These are phyloP conservation scores for Tetraneura akinire DNA, from an alignment of 1,140 invertebrate genomes.

Conservation along the genomic window DNA sequence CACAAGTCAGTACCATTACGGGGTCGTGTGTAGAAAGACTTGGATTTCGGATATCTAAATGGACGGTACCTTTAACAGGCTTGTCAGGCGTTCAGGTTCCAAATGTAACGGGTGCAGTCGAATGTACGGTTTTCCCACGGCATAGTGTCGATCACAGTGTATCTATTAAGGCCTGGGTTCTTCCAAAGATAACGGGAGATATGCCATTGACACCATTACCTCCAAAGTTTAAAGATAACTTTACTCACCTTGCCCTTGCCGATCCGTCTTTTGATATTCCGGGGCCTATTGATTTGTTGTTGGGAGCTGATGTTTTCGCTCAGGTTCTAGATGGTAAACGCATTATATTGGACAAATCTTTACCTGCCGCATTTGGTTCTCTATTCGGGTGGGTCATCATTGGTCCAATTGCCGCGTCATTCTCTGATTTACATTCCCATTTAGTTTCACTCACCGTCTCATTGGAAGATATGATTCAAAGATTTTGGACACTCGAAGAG, in stretches of 20 bases:
- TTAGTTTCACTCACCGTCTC: background rate
- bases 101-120: background rate
- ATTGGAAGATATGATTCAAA: background rate
- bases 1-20: background rate
- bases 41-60: background rate
- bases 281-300: constrained; percentile 27
- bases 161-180: background rate
- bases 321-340: background rate
- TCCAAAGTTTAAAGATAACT: background rate
- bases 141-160: background rate
- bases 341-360: background rate
- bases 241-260: background rate
- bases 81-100: background rate
- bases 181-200: background rate
- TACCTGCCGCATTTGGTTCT: constrained; percentile 28
- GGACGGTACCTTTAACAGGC: background rate
- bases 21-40: background rate
- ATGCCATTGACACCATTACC: background rate
- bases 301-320: constrained; percentile 42
- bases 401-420: background rate
- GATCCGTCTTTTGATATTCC: constrained; percentile 4
- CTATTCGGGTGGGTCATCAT: background rate
- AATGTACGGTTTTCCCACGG: background rate
- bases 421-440: background rate
- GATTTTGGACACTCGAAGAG: background rate